A percentile compares a stretch with the other conserved stretches of the same genome.
phyloP scores from a whole-genome alignment of 2,888 invertebrate species.

The Drosophila algonquin region DNA sequence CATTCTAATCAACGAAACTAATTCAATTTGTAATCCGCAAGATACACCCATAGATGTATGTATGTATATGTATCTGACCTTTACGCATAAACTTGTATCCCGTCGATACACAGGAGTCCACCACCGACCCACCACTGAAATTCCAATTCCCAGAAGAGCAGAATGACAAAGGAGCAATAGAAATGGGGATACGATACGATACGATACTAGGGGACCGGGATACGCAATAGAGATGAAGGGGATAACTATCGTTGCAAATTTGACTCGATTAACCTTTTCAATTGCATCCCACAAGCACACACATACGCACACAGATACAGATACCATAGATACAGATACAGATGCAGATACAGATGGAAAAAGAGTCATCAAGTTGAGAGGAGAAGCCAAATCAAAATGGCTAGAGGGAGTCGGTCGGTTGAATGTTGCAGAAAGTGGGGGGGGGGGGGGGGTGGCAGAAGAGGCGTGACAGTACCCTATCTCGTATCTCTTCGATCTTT shows the following conservation, averaged over 20 bases:
- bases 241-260: slow-evolving; percentile 46
- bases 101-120: background rate
- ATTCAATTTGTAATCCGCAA: background rate
- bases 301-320: slow-evolving; percentile 6
- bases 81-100: background rate
- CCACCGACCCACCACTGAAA: background rate
- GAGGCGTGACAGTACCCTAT: slow-evolving; percentile 10
- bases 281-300: slow-evolving; percentile 24
- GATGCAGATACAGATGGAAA: background rate
- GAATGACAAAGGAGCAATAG: background rate
- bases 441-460: no score
- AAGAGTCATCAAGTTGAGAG: slow-evolving; percentile 53
- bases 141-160: slow-evolving; percentile 2
- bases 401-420: slow-evolving; percentile 18
- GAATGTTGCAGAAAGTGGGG: background rate
- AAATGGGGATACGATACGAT: background rate
- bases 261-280: slow-evolving; percentile 75
- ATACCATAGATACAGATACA: background rate
- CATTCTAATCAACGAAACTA: background rate
- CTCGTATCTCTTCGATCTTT: background rate
- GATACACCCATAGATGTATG: background rate
- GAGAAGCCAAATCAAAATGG: slow-evolving; percentile 60
- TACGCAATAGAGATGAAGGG: slow-evolving; percentile 9
- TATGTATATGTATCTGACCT: background rate
- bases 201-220: background rate